phyloP scores from a whole-genome alignment of 53 echinoderm and acorn worm species.

The Luidia sarsii region DNA sequence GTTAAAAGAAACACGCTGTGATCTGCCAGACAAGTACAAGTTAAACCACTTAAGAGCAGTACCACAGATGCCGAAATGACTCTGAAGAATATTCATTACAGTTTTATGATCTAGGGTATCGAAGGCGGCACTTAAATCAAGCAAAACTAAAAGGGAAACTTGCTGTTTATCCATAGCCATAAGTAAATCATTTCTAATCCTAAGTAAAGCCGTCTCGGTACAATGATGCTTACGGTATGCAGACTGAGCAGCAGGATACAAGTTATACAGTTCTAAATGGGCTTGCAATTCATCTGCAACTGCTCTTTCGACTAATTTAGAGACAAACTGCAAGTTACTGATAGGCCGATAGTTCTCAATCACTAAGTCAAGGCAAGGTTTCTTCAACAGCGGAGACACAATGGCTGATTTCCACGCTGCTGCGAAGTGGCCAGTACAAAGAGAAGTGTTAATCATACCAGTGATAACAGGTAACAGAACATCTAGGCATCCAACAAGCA shows the following conservation, averaged over 20 bases:
- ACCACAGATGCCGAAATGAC: conserved; percentile 4
- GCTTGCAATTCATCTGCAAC: conserved; percentile 5
- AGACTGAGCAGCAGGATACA: conserved; percentile 33
- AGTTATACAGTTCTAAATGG: conserved; percentile 4
- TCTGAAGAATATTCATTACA: conserved; percentile 9
- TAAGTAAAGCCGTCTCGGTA: conserved; percentile 46
- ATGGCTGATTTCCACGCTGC: conserved; percentile 23
- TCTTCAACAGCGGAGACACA: conserved; percentile 37
- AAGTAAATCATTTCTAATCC: conserved; percentile 16
- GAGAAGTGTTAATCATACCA: conserved; percentile 2
- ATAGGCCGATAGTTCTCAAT: conserved; percentile 2
- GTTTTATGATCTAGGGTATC: conserved; percentile 18
- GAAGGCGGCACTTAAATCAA: conserved; percentile 42
- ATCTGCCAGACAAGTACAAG: conserved; percentile 28
- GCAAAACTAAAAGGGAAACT: conserved; percentile 13
- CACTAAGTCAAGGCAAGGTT: conserved; percentile 30
- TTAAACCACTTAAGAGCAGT: conserved; percentile 29
- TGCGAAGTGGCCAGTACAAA: conserved; percentile 34
- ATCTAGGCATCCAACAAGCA: neutral
- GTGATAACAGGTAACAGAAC: conserved; percentile 43
- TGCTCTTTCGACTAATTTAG: conserved; percentile 30
- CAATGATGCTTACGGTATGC: conserved; percentile 26
- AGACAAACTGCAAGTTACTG: conserved; percentile 16
- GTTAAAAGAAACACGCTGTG: neutral
- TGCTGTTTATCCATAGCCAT: conserved; percentile 25